Conservation (phyloP, 2,797 vertebrate species). For the Halcyon leucocephala region DNA sequence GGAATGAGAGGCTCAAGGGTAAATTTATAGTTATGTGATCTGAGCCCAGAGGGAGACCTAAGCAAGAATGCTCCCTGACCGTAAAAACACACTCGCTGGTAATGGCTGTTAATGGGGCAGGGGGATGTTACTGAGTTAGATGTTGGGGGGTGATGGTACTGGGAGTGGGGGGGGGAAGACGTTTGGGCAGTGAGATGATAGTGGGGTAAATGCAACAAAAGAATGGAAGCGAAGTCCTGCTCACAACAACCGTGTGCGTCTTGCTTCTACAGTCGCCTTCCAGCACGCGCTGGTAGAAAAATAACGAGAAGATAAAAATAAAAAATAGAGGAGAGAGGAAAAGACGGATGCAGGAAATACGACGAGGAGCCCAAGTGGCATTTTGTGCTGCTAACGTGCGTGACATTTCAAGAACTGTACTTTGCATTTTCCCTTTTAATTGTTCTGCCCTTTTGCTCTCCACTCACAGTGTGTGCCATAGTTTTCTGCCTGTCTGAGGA, state of each 20-base stretch:
- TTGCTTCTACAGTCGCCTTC: neutral
- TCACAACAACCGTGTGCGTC: neutral
- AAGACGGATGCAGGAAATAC: neutral
- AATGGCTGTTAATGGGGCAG: constrained; percentile 82
- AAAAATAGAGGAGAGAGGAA: neutral
- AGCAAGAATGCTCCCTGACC: constrained; percentile 84
- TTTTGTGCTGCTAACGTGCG: constrained; percentile 21
- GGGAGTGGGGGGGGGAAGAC: neutral
- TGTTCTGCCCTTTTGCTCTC: constrained; percentile 32
- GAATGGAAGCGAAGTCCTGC: neutral
- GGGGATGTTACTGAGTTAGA: constrained; percentile 60
- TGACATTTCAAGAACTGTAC: constrained; percentile 25
- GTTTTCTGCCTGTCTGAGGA: neutral
- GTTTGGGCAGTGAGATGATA: neutral
- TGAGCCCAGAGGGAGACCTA: constrained; percentile 75
- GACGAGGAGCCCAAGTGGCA: neutral
- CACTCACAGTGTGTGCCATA: neutral
- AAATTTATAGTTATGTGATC: constrained; percentile 76
- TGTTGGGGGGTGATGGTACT: neutral
- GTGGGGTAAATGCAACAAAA: neutral
- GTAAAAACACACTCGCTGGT: constrained; percentile 81
- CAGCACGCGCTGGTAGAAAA: neutral
- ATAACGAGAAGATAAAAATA: neutral
- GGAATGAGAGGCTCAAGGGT: constrained; percentile 75
- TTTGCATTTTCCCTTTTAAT: constrained; percentile 41